A percentile compares a stretch with the other conserved stretches of the same genome.
These are phyloP conservation scores for Drosophila neonasuta DNA, from an alignment of 2,888 invertebrate species.

Conservation along the genomic window DNA sequence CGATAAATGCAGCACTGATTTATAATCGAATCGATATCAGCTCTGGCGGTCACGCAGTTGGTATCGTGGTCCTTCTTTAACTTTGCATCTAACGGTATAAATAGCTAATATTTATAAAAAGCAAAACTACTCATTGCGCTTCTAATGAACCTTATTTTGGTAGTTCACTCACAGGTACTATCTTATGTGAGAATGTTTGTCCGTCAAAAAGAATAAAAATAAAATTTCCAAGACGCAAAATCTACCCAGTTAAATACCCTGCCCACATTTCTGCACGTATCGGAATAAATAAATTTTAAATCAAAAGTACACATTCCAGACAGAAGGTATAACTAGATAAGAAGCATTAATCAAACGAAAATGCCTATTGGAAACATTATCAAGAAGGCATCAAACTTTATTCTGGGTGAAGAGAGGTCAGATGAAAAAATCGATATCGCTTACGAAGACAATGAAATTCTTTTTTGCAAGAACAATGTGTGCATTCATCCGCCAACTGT, in stretches of 20 bases:
- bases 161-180: constrained; percentile 13
- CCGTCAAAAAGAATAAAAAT: constrained; percentile 9
- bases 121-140: neutral
- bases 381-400: constrained; percentile 90
- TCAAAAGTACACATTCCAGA: constrained; percentile 22
- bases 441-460: constrained; percentile 92
- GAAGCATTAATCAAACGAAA: constrained; percentile 42
- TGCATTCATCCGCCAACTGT: constrained; percentile 97
- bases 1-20: too few relatives aligned
- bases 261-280: constrained; percentile 5
- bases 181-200: constrained; percentile 16
- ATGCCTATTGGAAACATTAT: constrained; percentile 91
- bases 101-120: constrained; percentile 18
- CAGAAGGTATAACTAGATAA: neutral
- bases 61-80: constrained; percentile 16
- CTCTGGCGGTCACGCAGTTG: constrained; percentile 10
- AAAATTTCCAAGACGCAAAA: constrained; percentile 18
- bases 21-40: neutral
- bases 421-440: constrained; percentile 85
- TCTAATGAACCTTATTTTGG: constrained; percentile 10
- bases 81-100: constrained; percentile 7
- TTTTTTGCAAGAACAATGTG: constrained; percentile 97
- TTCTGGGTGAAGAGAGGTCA: constrained; percentile 88
- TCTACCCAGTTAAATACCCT: constrained; percentile 8
- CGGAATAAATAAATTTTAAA: constrained; percentile 22